Base-by-base conservation (phyloP, 2,113 vertebrate genomes). In the Psilopsiagon aymara region DNA sequence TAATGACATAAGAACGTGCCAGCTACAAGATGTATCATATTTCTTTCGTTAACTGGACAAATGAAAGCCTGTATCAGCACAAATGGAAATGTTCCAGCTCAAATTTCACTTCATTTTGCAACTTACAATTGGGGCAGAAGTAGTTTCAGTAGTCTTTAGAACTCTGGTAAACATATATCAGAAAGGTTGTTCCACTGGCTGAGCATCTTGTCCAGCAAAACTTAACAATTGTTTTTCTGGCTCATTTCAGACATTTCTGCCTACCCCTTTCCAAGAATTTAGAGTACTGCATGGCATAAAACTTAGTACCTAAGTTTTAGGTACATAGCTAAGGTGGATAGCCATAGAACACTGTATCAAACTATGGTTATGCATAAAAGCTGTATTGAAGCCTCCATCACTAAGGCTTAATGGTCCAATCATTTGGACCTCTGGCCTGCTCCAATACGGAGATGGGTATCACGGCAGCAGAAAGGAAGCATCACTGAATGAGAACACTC, bases 281-380 rank as follows among this genome's bases (percentile, higher is more conserved):
- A 23, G 27, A 44, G 43, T 25, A 6, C 23, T 49, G 43, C 24
- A 25, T 53, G 27, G 68, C 33, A 41, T 59, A 57, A 73, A 76
- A 0, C 4, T 6, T 37, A 17, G 7, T 7, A 6, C 35, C 31
- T 33, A 55, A 20, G 53, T 33, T 33, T 13, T 55, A 20, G 31
- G 53, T 55, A 20, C 3, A 1, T 0, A 18, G 6, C 35, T 16
- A 8, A 41, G 25, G 27, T 11, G 46, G 28, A 6, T 5, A 8
- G 2, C 33, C 29, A 6, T 3, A 47, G 49, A 44, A 47, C 11
- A 20, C 21, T 19, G 33, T 20, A 19, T 37, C 41, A 14, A 39
- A 7, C 8, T 17, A 39, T 3, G 9, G 62, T 24, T 31, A 2
- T 2, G 14, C 8, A 20, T 31, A 18, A 66, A 53, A 85, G 27